Evolutionary conservation across 2,888 invertebrate species (phyloP), one percentile per base, ranked within the genome.

Genomic region (Deroplatys truncata): DNA sequence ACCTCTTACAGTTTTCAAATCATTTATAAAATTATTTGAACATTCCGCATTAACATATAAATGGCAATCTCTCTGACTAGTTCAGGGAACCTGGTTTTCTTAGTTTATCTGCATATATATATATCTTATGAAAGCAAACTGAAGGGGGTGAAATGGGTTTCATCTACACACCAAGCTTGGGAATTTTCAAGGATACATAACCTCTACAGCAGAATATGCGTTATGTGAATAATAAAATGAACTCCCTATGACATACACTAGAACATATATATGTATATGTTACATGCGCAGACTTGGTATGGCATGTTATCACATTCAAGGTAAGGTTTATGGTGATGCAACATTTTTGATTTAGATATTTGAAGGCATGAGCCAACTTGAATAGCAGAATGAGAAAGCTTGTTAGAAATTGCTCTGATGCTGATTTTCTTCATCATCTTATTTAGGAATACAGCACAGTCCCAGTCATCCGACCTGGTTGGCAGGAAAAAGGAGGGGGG

Each of bases 41-140:
- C 43, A 83, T 87, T 87, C 87, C 83, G 31, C 87, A 82, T 87
- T 83, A 87, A 87, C 87, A 87, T 16, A 82, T 35, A 87, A 35
- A 83, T 87, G 83, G 83, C 82, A 87, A 87, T 83, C 29, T 15
- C 87, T 87, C 43, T 87, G 87, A 87, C 83, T 87, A 86, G 35
- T 82, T 28, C 25, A 35, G 84, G 84, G 25, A 31, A 31, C 25
- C 84, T 84, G 29, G n/a, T 43, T 72, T 72, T 72, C 56, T 72
- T 72, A 72, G 56, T 72, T 72, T 72, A 72, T 72, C 25, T 72
- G 56, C 56, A 72, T 72, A 72, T 25, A 72, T 72, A 72, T 25
- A 72, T 72, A 72, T 43, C 13, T 72, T 72, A 72, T 72, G 56
- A 72, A 25, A 72, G 56, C 56, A 72, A 72, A 72, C 56, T 20